Percentiles rank a stretch among this genome's conserved stretches.
Conservation (phyloP, 2,888 invertebrate genomes). For the Xestia c-nigrum region DNA sequence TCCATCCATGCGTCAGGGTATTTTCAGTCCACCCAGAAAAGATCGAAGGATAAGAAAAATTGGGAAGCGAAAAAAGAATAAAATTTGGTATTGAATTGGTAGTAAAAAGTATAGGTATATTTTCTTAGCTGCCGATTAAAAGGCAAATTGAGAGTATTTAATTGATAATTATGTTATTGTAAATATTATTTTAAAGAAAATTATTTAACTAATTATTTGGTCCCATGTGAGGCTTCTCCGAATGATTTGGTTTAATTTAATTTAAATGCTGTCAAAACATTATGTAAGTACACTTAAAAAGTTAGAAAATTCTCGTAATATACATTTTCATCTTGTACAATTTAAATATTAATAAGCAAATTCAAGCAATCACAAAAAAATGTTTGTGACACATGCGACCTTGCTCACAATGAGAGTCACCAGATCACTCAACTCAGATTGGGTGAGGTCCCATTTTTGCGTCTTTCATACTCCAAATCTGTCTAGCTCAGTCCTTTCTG, state of each 20-base stretch:
- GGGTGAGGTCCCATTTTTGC: slow-evolving; percentile 33
- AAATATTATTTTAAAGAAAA: no score
- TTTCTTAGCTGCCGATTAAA: not conserved
- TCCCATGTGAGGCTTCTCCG: not conserved
- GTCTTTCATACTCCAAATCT: slow-evolving; percentile 30
- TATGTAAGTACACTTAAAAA: not conserved
- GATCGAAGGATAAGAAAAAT: slow-evolving; percentile 19
- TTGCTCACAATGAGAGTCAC: slow-evolving; percentile 32
- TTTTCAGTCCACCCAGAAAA: slow-evolving; percentile 40
- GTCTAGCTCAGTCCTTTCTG: slow-evolving; percentile 18
- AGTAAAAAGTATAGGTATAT: slow-evolving; percentile 1
- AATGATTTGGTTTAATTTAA: not conserved
- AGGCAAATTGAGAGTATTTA: not conserved
- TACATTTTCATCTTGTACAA: slow-evolving; percentile 1
- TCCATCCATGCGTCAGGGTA: slow-evolving; percentile 39
- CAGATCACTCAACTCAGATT: slow-evolving; percentile 54
- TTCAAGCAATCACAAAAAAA: slow-evolving; percentile 17
- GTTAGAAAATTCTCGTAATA: not conserved
- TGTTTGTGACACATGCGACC: slow-evolving; percentile 36
- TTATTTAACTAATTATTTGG: no score
- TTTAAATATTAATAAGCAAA: slow-evolving; percentile 41
- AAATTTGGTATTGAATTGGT: not conserved
- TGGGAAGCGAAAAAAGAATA: not conserved
- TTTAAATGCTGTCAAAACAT: not conserved
- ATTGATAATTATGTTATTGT: not conserved